Conservation (phyloP, 2,113 vertebrate genomes). For the Synchiropus splendidus region DNA sequence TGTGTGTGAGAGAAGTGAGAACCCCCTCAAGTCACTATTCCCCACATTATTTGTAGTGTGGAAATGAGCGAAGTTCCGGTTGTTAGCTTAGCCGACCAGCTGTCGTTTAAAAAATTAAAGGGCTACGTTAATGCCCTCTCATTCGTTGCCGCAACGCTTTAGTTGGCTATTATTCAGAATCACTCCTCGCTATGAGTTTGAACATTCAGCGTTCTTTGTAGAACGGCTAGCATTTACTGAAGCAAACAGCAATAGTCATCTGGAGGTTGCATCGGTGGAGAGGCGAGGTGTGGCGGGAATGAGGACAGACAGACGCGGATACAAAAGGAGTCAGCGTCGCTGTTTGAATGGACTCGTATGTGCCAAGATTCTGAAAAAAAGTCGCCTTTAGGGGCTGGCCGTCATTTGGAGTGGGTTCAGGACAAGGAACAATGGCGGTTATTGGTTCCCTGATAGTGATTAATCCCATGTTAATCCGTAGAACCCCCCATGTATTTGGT, state of each 20-base stretch:
- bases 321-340: constrained; percentile 42
- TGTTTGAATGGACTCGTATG: constrained; percentile 14
- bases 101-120: constrained; percentile 72
- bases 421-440: constrained; percentile 46
- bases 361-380: too few species aligned
- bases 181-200: too few species aligned
- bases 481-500: constrained; percentile 45
- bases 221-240: too few species aligned
- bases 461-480: constrained; percentile 60
- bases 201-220: not conserved
- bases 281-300: constrained; percentile 22
- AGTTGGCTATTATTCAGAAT: not conserved
- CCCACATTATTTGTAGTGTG: not conserved
- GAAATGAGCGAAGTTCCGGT: constrained; percentile 5
- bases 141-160: not conserved
- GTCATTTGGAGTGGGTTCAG: constrained; percentile 22
- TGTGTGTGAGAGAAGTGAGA: not conserved
- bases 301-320: constrained; percentile 45
- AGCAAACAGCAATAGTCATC: not conserved
- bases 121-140: constrained; percentile 25
- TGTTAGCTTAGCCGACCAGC: constrained; percentile 42
- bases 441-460: constrained; percentile 60
- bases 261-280: constrained; percentile 15
- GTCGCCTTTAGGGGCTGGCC: constrained; percentile 1
- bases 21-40: too few species aligned